A percentile compares a stretch with the other conserved stretches of the same genome.
Evolutionary conservation across 23 tunicate genomes (phyloP).

Genomic region (Styela plicata): DNA sequence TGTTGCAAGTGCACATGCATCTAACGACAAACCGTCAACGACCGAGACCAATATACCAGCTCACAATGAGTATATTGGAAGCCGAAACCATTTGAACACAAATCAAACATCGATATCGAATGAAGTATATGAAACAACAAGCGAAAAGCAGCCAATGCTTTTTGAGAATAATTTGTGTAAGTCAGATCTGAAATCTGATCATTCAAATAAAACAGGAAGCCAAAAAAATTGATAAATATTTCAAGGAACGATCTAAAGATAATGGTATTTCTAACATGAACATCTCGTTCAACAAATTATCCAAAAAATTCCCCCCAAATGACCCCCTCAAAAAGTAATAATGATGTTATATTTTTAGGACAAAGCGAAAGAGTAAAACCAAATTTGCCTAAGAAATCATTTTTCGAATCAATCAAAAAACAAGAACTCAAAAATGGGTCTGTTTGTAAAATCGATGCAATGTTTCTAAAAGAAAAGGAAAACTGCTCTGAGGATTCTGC

Average conservation of each 20-base stretch:
- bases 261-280: neutral
- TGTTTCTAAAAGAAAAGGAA: conserved; percentile 12
- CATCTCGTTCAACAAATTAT: neutral
- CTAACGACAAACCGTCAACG: neutral
- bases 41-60: no score
- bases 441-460: conserved; percentile 39
- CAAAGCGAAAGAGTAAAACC: neutral
- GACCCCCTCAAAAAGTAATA: neutral
- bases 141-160: no score
- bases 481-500: neutral
- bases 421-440: neutral
- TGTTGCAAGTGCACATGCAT: neutral
- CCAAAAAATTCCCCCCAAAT: neutral
- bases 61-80: no score
- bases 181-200: no score
- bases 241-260: neutral
- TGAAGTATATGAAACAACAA: no score
- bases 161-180: no score
- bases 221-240: neutral
- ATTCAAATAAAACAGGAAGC: neutral
- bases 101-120: no score
- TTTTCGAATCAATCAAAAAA: conserved; percentile 18
- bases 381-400: neutral
- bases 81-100: no score
- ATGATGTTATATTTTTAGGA: neutral